Evolutionary conservation across 2,113 vertebrate genomes (phyloP).

Genomic region (Triplophysa dalaica): DNA sequence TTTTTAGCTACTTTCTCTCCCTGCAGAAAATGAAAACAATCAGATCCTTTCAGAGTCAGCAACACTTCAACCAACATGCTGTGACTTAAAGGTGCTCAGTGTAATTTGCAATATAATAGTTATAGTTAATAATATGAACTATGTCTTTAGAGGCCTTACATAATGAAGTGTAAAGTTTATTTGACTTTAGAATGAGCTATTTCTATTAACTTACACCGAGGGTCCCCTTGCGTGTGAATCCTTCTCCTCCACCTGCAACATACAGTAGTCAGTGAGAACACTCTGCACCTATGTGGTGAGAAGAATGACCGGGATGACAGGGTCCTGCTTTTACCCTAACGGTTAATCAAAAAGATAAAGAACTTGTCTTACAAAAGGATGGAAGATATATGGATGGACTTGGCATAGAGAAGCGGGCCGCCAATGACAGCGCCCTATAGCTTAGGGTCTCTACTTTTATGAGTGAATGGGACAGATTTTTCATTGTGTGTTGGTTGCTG

Average conservation of each 20-base stretch:
- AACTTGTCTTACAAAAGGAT: constrained; percentile 64
- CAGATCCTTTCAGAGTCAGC: constrained; percentile 13
- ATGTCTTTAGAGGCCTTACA: no score
- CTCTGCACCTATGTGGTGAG: constrained; percentile 50
- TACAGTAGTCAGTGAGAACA: constrained; percentile 56
- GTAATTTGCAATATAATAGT: neutral
- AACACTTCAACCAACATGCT: constrained; percentile 28
- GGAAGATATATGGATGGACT: constrained; percentile 72
- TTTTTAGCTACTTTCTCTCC: constrained; percentile 48
- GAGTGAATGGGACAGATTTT: constrained; percentile 66
- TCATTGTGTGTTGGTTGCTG: constrained; percentile 61
- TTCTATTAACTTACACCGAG: no score
- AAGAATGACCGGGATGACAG: constrained; percentile 52
- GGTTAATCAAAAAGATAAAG: constrained; percentile 71
- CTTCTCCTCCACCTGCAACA: constrained; percentile 62
- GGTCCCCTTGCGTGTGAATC: neutral
- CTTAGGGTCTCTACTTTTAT: constrained; percentile 69
- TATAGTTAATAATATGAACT: no score
- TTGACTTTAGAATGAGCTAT: no score
- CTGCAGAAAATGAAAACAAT: constrained; percentile 29
- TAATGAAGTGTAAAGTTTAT: no score
- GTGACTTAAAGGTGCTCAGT: constrained; percentile 12
- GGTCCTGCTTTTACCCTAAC: constrained; percentile 66
- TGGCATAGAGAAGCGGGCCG: constrained; percentile 63
- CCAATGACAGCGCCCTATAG: constrained; percentile 64